Evolutionary conservation across 2,797 vertebrate genomes (phyloP).

Genomic region (Pogonophryne albipinna): DNA sequence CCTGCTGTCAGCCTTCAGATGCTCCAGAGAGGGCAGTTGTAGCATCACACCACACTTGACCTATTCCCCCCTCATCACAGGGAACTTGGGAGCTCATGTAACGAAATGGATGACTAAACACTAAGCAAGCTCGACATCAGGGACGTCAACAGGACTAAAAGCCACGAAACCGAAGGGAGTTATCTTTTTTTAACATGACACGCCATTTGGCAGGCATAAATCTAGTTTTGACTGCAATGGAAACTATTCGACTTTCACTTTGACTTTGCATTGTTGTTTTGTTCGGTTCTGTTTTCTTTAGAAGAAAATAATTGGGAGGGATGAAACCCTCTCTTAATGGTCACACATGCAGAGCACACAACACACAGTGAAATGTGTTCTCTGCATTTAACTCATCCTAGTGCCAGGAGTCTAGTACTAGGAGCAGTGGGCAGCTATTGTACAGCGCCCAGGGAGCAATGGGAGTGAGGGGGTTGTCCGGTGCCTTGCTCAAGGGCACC

Average conservation of each 20-base stretch:
- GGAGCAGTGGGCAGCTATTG: too few species aligned
- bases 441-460: too few species aligned
- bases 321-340: too few species aligned
- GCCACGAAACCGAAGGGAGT: conserved; percentile 5
- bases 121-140: conserved; percentile 20
- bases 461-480: too few species aligned
- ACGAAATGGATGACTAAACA: conserved; percentile 60
- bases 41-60: conserved; percentile 52
- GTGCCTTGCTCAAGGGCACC: too few species aligned
- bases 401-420: too few species aligned
- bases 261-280: neutral
- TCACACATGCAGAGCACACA: too few species aligned
- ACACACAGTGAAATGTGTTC: too few species aligned
- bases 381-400: too few species aligned
- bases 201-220: neutral
- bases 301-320: too few species aligned
- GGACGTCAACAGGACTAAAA: conserved; percentile 17
- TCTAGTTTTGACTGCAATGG: neutral
- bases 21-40: conserved; percentile 34
- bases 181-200: neutral
- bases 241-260: conserved; percentile 1
- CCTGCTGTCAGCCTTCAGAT: conserved; percentile 37
- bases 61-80: conserved; percentile 30
- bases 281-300: neutral
- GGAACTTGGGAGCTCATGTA: conserved; percentile 51